These are phyloP conservation scores for Mastomys natalensis DNA, from an alignment of 2,113 vertebrate genomes.

Conservation along the genomic window DNA sequence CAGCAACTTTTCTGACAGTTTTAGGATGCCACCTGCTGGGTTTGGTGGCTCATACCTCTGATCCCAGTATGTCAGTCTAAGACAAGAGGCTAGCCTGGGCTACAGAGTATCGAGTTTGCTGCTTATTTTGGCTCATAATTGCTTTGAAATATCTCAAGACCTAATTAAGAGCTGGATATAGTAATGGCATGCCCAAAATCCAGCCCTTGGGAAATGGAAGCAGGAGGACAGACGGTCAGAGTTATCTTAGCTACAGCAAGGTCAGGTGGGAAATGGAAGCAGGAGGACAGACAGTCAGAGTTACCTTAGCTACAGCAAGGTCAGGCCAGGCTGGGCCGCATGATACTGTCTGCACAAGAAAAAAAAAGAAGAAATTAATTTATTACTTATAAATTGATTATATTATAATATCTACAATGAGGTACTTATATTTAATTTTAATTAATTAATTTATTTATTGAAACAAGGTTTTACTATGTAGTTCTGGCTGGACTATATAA, in stretches of 20 bases:
- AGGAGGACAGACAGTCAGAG: not conserved
- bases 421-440: not conserved
- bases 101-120: not conserved
- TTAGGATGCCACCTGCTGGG: not conserved
- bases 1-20: not conserved
- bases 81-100: not conserved
- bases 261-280: not conserved
- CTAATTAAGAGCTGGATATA: not conserved
- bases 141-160: not conserved
- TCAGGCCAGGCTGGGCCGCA: not conserved
- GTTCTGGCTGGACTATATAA: not conserved
- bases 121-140: slow-evolving; percentile 9
- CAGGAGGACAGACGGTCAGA: not conserved
- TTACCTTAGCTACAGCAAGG: not conserved
- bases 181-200: not conserved
- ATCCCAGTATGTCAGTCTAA: not conserved
- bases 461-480: not conserved
- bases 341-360: not conserved
- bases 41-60: not conserved
- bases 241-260: not conserved
- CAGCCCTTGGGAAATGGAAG: not conserved
- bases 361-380: not conserved
- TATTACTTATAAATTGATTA: slow-evolving; percentile 41
- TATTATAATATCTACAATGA: not conserved
- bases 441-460: not conserved